Base-by-base conservation (phyloP, 2,113 vertebrate genomes). In the Illadopsis cleaveri region DNA sequence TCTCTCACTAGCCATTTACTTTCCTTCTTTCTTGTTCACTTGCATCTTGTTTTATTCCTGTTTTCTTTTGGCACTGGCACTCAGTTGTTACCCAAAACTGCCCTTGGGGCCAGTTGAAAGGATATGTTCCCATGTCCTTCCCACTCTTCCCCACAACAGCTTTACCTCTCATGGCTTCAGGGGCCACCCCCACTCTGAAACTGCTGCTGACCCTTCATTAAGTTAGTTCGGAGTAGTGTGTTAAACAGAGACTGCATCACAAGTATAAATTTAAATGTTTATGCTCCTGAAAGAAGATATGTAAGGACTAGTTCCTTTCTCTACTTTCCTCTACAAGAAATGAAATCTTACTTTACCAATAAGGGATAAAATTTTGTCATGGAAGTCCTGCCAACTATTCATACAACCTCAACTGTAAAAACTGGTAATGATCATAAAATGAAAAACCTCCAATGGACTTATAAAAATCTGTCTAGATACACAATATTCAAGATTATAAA, bases 71-170 rank as follows among this genome's bases (percentile, higher is more conserved):
- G 12, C 53, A 57, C 18, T 53, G 23, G 7, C 9, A 44, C 12
- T 86, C 19, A 18, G 11, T 54, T 62, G 30, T 62, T 48, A 86
- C 12, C 17, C 31, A 82, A 82, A 21, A 69, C 58, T 85, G 30
- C 11, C 30, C 4, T 0, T 47, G 31, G 40, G 40, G 18, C 28
- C 87, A 28, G 5, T 22, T 71, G 53, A 91, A 93, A 48, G 47
- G n/a, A 69, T 31, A 31, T 0, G 0, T 88, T 87, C 40, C 12
- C 0, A 0, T 8, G 4, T 72, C 33, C 5, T 6, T 21, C 14
- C 37, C 37, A 40, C 25, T 94, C 35, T 56, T 75, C 13, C 18
- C 9, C 6, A 17, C 13, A 0, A 0, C 33, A 65, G 1, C 25
- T 86, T 72, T 80, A 50, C 25, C 17, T 37, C 27, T 72, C 12